phyloP scores from a whole-genome alignment of 92 coral and sea anemone genomes.

The Porites evermanni region DNA sequence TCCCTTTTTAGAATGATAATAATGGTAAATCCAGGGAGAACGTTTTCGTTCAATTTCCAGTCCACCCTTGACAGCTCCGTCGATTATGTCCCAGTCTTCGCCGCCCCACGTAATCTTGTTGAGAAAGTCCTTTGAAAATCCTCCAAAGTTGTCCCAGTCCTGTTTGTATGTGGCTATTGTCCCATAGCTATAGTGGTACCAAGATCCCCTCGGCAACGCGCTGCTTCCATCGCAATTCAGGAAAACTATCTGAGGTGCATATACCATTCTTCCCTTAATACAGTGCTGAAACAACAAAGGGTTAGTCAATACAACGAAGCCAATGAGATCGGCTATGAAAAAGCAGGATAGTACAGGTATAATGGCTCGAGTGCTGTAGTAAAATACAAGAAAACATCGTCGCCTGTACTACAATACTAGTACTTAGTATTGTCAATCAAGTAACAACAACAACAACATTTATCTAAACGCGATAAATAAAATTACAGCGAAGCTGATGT shows the following conservation, averaged over 20 bases:
- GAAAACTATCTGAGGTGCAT: constrained; percentile 75
- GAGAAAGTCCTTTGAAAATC: constrained; percentile 38
- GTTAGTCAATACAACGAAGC: no score
- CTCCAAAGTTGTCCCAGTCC: constrained; percentile 77
- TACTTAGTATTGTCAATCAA: no score
- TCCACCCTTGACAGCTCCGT: constrained; percentile 60
- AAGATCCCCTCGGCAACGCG: constrained; percentile 57
- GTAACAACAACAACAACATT: no score
- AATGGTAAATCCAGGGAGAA: constrained; percentile 55
- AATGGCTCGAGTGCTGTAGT: no score
- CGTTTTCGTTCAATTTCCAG: constrained; percentile 66
- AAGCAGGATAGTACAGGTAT: no score
- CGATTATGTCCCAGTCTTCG: constrained; percentile 76
- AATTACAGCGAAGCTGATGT: no score
- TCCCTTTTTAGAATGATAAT: constrained; percentile 66
- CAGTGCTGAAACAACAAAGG: constrained; percentile 56
- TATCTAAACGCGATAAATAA: no score
- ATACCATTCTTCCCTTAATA: constrained; percentile 71
- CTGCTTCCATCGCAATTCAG: constrained; percentile 58
- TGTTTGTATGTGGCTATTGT: constrained; percentile 73
- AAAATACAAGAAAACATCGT: no score
- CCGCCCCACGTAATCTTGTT: constrained; percentile 69
- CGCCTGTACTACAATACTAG: no score
- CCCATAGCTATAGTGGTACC: constrained; percentile 78
- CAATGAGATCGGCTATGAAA: no score